Evolutionary conservation across 2,797 vertebrate genomes (phyloP), one percentile per base, ranked within the genome.

Genomic region (Accipiter superciliosus): DNA sequence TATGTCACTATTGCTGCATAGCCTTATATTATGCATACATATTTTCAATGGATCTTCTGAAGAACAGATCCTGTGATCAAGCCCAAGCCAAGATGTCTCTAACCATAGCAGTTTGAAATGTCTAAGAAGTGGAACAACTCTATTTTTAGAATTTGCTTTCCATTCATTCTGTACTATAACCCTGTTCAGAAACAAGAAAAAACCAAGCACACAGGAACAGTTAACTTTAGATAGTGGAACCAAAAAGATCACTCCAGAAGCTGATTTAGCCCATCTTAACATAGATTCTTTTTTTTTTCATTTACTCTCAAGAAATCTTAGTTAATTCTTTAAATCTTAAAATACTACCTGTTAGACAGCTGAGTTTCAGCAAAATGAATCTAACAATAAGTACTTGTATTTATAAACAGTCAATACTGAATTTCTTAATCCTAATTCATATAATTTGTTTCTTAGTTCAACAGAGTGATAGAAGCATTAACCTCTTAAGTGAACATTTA

Each of bases 221-320:
- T 57, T 45, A 57, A n/a, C 14, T 53, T 58, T 44, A n/a, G 18
- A 14, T 35, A 61, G 22, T 0, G 0, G 8, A 58, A 44, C 49
- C 3, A 82, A 63, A 89, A 78, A 35, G 8, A 69, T 63, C 50
- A 52, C 2, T 70, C 71, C 16, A 65, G 29, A 55, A 83, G 5
- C 3, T 63, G 39, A 33, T 58, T 78, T 59, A 49, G 4, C 15
- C 6, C 11, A 22, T 58, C 47, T 47, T 66, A 55, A 40, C 1
- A 16, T 5, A 26, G 24, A 42, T 25, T 29, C 5, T 33, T 73
- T 55, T 66, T 66, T 39, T 39, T 44, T 5, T 5, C 2, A 28
- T 5, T 66, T 39, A 14, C 1, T 10, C 10, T n/a, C 6, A 47
- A 66, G 26, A 52, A 61, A 57, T 50, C 47, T 47, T 57, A 11